Evolutionary conservation across 2,797 vertebrate species (phyloP).

Genomic region (Enteromius argenteus): DNA sequence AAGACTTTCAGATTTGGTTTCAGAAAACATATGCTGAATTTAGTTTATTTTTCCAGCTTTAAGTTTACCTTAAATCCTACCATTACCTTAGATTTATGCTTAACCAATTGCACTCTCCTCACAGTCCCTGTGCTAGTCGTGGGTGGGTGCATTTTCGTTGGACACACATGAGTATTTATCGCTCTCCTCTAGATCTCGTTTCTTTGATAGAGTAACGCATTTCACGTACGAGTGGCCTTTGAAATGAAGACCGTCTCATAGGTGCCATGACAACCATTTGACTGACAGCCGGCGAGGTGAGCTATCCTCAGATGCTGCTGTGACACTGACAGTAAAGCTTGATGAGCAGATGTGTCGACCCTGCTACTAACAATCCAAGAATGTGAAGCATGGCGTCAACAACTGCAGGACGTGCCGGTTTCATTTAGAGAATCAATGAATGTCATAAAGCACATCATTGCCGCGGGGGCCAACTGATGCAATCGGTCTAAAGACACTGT

Average conservation of each 20-base stretch:
- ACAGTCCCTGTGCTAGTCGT: conserved; percentile 1
- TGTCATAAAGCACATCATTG: conserved; percentile 46
- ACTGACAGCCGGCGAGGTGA: conserved; percentile 39
- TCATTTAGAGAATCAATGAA: conserved; percentile 52
- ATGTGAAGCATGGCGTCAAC: neutral
- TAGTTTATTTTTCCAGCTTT: neutral
- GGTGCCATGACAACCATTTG: conserved; percentile 39
- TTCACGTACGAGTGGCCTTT: conserved; percentile 40
- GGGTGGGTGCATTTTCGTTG: neutral
- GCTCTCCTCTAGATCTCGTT: conserved; percentile 21
- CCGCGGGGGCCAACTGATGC: conserved; percentile 14
- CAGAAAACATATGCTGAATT: neutral
- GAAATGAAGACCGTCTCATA: conserved; percentile 33
- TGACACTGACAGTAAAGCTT: conserved; percentile 31
- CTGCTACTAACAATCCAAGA: conserved; percentile 30
- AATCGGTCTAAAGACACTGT: conserved; percentile 34
- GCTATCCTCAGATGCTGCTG: conserved; percentile 25
- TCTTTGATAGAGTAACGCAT: conserved; percentile 38
- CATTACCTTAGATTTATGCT: neutral
- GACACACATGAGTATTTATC: neutral
- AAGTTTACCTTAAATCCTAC: neutral
- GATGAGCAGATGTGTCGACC: conserved; percentile 12
- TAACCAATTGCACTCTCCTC: neutral
- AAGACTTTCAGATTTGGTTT: neutral
- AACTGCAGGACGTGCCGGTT: conserved; percentile 23